Base-by-base conservation (phyloP, 2,113 vertebrate species). In the Lathamus discolor region DNA sequence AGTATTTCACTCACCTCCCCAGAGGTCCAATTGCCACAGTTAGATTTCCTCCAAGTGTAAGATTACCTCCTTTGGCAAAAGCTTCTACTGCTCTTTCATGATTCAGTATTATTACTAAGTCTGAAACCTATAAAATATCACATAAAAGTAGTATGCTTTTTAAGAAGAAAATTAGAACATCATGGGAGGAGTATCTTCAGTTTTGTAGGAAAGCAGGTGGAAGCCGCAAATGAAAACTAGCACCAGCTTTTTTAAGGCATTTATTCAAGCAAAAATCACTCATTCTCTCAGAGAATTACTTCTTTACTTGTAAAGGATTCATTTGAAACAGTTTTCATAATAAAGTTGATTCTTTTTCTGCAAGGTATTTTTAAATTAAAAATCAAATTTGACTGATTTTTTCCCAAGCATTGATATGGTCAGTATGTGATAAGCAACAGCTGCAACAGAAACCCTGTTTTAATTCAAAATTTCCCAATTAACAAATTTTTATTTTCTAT, bases 31-130 rank as follows among this genome's bases (percentile, higher is more conserved):
- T 98, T 2, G 99, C 99, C 10, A 99, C 99, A 2, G 99, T 99
- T 78, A 98, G 98, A 93, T 99, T 99, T 78, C 99, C 99, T 27
- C 99, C 99, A 19, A 99, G 98, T 2, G 99, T 99, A 62, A 99
- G 98, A 96, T 99, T 99, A 9, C 99, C 99, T 10, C 99, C 99
- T 97, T 99, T 99, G 5, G 99, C 98, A 97, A 99, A 99, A 17
- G 99, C 99, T 78, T 99, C 99, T 37, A 99, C 98, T n/a, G 99
- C 99, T 84, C 98, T 94, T 44, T 98, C 98, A 63, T 99, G 99
- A 96, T 99, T 99, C 97, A 99, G 67, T 95, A 99, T 99, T 96
- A 99, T 98, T 62, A 99, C 99, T 96, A 99, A 98, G 88, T 99
- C 99, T 3, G 99, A 99, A 24, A 99, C 98, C 99, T 99, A 90